A percentile compares a stretch with the other conserved stretches of the same genome.
Conservation (phyloP, 2,888 invertebrate species). For the Megamerina dolium region DNA sequence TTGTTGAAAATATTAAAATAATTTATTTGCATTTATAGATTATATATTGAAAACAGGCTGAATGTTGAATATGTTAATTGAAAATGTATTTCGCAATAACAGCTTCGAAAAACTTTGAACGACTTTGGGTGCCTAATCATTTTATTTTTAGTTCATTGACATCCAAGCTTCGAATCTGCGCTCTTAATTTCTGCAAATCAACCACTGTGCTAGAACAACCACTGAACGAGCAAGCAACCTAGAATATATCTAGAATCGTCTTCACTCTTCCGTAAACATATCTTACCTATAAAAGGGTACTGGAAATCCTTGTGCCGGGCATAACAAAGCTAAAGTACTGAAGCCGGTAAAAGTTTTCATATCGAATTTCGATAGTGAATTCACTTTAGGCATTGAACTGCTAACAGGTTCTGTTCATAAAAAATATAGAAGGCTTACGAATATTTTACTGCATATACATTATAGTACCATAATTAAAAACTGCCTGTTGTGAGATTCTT, state of each 20-base stretch:
- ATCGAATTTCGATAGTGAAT: slow-evolving; percentile 50
- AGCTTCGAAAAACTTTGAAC: not conserved
- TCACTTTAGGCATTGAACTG: slow-evolving; percentile 63
- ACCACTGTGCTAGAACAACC: too few relatives aligned
- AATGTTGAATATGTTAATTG: slow-evolving; percentile 13
- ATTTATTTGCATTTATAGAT: not conserved
- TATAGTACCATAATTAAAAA: too few relatives aligned
- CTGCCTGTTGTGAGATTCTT: too few relatives aligned
- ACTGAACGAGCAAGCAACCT: too few relatives aligned
- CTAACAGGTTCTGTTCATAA: slow-evolving; percentile 59
- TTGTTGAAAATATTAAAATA: not conserved
- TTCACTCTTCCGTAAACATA: too few relatives aligned
- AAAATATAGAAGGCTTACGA: too few relatives aligned
- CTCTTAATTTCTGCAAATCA: too few relatives aligned
- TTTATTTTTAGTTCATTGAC: too few relatives aligned
- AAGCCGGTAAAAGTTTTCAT: slow-evolving; percentile 33
- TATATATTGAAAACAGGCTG: slow-evolving; percentile 12
- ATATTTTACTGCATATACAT: too few relatives aligned
- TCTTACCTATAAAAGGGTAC: slow-evolving; percentile 54
- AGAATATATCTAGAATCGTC: too few relatives aligned
- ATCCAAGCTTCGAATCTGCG: too few relatives aligned
- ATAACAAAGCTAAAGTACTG: slow-evolving; percentile 36
- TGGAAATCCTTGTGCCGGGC: slow-evolving; percentile 55
- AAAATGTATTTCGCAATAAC: not conserved
- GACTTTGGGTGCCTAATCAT: too few relatives aligned